Conservation (phyloP, 2,888 invertebrate species). For the Mimumesa dahlbomi region DNA sequence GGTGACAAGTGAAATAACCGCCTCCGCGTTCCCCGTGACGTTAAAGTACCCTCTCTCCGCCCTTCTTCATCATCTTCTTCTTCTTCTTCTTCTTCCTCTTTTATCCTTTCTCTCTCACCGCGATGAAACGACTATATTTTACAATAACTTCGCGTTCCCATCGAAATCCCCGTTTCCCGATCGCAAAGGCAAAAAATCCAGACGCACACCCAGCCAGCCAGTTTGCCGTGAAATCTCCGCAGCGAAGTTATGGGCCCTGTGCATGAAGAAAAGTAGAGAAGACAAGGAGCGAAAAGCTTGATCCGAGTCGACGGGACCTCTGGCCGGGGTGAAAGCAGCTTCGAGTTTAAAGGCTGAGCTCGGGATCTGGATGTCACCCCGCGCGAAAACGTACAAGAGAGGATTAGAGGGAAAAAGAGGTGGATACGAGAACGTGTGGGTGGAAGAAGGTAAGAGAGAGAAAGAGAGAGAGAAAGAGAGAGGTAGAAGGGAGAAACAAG, state of each 20-base stretch:
- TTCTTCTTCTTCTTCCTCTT: no score
- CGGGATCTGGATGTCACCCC: conserved; percentile 65
- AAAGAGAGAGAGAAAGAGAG: background rate
- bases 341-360: conserved; percentile 70
- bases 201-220: no score
- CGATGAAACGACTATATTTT: no score
- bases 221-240: conserved; percentile 35
- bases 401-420: conserved; percentile 56
- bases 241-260: conserved; percentile 2
- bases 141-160: no score
- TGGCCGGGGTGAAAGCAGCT: conserved; percentile 66
- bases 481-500: conserved; percentile 14
- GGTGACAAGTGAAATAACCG: conserved; percentile 14
- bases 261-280: conserved; percentile 26
- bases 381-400: conserved; percentile 58
- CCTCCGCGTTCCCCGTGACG: background rate
- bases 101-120: no score
- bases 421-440: conserved; percentile 1
- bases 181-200: no score
- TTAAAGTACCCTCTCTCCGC: no score
- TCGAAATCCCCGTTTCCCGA: no score
- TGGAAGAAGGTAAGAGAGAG: no score
- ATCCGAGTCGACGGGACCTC: conserved; percentile 65
- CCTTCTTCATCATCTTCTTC: no score
- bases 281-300: conserved; percentile 56